These are phyloP conservation scores for Drosophila tropicalis DNA, from an alignment of 1,140 invertebrate species.

Conservation along the genomic window DNA sequence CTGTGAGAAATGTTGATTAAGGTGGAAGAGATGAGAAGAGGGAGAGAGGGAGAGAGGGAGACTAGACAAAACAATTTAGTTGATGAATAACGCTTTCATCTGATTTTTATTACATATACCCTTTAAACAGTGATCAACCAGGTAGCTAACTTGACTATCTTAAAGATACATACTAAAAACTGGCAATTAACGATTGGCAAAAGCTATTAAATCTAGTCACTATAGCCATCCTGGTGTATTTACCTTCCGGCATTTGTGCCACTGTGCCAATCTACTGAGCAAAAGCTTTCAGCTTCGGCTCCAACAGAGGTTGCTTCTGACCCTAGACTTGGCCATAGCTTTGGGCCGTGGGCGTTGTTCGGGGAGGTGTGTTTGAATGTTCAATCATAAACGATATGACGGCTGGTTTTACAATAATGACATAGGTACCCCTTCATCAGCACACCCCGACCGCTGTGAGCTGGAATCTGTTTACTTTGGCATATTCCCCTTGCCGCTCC, in stretches of 20 bases:
- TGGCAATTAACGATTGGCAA: constrained; percentile 17
- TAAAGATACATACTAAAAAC: constrained; percentile 36
- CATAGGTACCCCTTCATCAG: constrained; percentile 53
- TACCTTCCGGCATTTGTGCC: background rate
- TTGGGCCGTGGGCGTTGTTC: constrained; percentile 62
- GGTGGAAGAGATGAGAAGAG: too few relatives aligned
- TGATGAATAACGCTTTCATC: too few relatives aligned
- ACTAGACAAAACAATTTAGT: too few relatives aligned
- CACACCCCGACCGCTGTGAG: background rate
- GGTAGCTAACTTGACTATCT: background rate
- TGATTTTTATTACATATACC: too few relatives aligned
- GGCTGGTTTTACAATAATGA: constrained; percentile 48
- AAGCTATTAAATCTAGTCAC: background rate
- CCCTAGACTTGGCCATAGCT: background rate
- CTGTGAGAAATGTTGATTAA: too few relatives aligned
- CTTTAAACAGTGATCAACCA: too few relatives aligned
- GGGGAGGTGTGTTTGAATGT: constrained; percentile 70
- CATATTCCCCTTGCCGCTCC: background rate
- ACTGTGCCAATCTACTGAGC: background rate
- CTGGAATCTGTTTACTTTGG: constrained; percentile 1
- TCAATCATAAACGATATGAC: constrained; percentile 65
- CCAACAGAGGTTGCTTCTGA: background rate
- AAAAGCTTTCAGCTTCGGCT: background rate
- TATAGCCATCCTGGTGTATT: background rate
- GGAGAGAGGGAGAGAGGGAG: too few relatives aligned